Evolutionary conservation across 92 coral and sea anemone species (phyloP).

Genomic region (Epizoanthus rinbou): DNA sequence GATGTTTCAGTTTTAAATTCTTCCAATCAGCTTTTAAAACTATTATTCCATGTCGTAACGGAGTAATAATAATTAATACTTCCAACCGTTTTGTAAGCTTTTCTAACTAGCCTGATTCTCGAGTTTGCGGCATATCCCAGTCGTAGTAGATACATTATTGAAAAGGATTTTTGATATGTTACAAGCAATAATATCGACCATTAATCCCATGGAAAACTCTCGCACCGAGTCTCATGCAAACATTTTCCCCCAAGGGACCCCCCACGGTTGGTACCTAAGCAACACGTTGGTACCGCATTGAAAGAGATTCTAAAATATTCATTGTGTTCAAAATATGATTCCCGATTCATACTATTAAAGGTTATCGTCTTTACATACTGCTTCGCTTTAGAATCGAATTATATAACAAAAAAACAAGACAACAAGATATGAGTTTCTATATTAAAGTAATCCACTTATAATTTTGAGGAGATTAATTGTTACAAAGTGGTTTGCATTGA

Average conservation of each 20-base stretch:
- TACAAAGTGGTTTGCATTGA: conserved; percentile 24
- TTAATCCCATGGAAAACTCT: background rate
- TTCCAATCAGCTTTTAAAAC: too few relatives aligned
- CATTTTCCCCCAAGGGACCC: conserved; percentile 31
- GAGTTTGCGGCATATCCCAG: too few relatives aligned
- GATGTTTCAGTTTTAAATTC: too few relatives aligned
- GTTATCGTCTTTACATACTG: background rate
- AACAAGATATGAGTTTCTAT: too few relatives aligned
- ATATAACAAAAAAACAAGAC: background rate
- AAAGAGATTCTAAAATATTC: conserved; percentile 35
- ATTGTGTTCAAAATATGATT: conserved; percentile 1
- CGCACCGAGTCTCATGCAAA: background rate
- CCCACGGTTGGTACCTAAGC: background rate
- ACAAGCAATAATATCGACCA: background rate
- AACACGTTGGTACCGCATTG: conserved; percentile 12
- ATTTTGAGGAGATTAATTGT: background rate
- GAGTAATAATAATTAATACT: too few relatives aligned
- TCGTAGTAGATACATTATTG: too few relatives aligned
- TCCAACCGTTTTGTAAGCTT: too few relatives aligned
- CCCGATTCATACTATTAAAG: background rate
- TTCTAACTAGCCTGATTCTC: too few relatives aligned
- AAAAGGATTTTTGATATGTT: too few relatives aligned
- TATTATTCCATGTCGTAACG: too few relatives aligned
- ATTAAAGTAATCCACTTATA: background rate
- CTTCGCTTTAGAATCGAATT: background rate